Evolutionary conservation across 1,140 invertebrate species (phyloP), one percentile per base, ranked within the genome.

Genomic region (Solen grandis): DNA sequence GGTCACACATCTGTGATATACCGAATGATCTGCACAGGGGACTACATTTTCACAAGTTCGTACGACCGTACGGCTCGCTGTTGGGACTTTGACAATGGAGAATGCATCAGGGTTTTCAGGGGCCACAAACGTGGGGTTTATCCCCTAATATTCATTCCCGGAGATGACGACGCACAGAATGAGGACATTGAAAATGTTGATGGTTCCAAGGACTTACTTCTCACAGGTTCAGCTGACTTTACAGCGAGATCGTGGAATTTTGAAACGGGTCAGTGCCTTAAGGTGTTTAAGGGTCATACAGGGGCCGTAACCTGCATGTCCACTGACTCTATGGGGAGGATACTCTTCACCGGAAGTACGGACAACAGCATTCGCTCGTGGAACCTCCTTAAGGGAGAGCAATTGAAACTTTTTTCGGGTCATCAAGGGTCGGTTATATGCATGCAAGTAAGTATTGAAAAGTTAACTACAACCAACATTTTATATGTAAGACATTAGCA

Each of bases 121-220:
- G 94, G 93, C 13, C 94, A 94, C 86, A 91, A 91, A 66, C 90
- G 92, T 57, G 93, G 92, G n/a, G 93, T 94, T 0, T 94, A 93
- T 79, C 93, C 94, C 4, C 78, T 94, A 19, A 91, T 93, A 33
- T 94, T 93, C 81, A 92, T 94, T 19, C 92, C 93, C 0, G 89
- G 89, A 14, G 89, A 92, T 29, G 91, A 92, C 36, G 77, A 74
- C 5, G 72, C 65, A 2, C 81, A 81, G 10, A 84, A 85, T 5
- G 85, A 87, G 10, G 69, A 82, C 31, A 74, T 85, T 27, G 85
- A 87, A 14, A 86, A 91, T 41, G 82, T 86, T 25, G 91, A 92
- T 19, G 83, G 86, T 14, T 89, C 84, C 50, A 91, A 90, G 62
- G 92, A 93, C 74, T 65, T 93, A 19, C 86, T 94, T 3, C 91